Base-by-base conservation (phyloP, 2,797 vertebrate species). In the Sebastes aleutianus region DNA sequence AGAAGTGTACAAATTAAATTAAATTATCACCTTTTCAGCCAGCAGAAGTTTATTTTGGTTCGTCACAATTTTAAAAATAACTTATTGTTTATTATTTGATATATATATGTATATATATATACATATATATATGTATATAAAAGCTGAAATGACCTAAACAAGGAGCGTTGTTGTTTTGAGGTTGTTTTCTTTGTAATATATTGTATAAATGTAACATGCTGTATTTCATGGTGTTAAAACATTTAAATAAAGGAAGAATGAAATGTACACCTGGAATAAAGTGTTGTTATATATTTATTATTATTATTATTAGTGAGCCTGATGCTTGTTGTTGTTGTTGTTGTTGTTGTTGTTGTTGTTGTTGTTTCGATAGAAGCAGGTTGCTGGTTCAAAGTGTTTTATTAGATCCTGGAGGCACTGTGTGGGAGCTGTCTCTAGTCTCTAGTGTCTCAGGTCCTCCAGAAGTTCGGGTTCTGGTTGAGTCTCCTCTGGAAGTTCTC, bases 381-480 rank as follows among this genome's bases (percentile, higher is more conserved):
- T 36, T 32, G 32, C 3, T 36, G 34, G 10, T 36, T 36, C 10
- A 36, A 36, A 36, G 9, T 43, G 39, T 43, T 32, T 32, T 32
- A 79, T 68, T 56, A 1, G 22, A 20, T 31, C 12, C 53, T 56
- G 54, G 2, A 82, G 79, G 79, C 79, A 79, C 73, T 31, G 67
- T 24, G 61, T 24, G 61, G n/a, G 18, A 18, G 39, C 58, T 8
- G 66, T 79, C 43, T 61, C 8, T 34, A 43, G 36, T 66, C 71
- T 70, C n/a, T 26, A 1, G 2, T 1, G 18, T 14, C 53, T 72
- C 65, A 67, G 92, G 91, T 97, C 92, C 97, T 99, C 98, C 98
- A 99, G 92, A 98, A 99, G 89, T 97, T 96, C 9, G 98, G 98
- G 89, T 99, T 99, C 95, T 99, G 97, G 74, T 93, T 90, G 95